Percentiles rank a stretch among this genome's conserved stretches.
Conservation (phyloP, 1,140 invertebrate genomes). For the Hycleus cichorii region DNA sequence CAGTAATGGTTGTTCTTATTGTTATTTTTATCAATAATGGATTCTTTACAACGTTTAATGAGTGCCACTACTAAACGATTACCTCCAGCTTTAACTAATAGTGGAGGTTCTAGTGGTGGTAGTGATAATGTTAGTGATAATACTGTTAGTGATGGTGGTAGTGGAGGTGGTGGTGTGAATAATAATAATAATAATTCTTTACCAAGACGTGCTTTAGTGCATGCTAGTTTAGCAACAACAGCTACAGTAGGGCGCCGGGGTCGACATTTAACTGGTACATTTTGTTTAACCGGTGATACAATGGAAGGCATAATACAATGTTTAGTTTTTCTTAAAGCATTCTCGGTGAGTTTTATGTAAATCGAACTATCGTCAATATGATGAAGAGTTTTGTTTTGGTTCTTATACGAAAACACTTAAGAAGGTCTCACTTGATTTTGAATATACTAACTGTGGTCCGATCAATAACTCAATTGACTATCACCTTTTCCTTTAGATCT, state of each 20-base stretch:
- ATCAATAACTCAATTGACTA: no score
- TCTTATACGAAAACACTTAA: no score
- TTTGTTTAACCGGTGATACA: conserved; percentile 79
- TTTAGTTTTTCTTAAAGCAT: conserved; percentile 83
- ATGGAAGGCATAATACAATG: conserved; percentile 91
- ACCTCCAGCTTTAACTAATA: conserved; percentile 55
- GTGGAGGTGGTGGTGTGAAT: no score
- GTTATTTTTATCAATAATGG: conserved; percentile 47
- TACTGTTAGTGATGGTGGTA: no score
- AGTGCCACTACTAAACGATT: conserved; percentile 55
- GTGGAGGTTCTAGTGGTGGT: conserved; percentile 36
- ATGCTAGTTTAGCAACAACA: conserved; percentile 66
- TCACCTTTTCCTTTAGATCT: no score
- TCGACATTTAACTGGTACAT: conserved; percentile 74
- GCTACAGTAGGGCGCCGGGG: conserved; percentile 62
- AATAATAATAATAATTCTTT: conserved; percentile 17
- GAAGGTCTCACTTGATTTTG: no score
- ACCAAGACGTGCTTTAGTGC: conserved; percentile 62
- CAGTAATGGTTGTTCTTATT: no score
- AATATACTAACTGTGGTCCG: no score
- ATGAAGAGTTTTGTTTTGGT: no score
- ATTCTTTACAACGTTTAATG: conserved; percentile 69
- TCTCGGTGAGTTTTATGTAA: conserved; percentile 64
- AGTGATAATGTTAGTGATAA: no score
- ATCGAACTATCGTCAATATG: no score